Evolutionary conservation across 2,113 vertebrate genomes (phyloP), one percentile per base, ranked within the genome.

Genomic region (Clupea harengus): DNA sequence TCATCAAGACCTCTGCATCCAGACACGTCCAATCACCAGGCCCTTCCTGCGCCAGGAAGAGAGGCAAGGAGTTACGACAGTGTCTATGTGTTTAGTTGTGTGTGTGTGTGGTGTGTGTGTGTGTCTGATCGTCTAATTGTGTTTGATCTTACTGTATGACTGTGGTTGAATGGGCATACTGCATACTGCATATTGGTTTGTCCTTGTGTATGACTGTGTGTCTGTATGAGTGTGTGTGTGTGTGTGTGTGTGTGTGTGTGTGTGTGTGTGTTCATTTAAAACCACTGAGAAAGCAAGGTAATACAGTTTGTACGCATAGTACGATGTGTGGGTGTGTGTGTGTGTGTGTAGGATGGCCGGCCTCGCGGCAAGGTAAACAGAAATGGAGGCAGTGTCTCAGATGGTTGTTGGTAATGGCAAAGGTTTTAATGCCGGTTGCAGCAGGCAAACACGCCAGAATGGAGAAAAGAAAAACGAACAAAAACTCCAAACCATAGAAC

Each of bases 1-100:
- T 98, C 97, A 98, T 99, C 90, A 99, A 91, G 83, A 98, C 97
- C 90, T 99, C 97, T 8, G 97, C 93, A 84, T 99, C 96, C 91
- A 99, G 88, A 0, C 95, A 96, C 81, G 96, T 94, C 98, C 98
- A 99, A 18, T 98, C 96, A 0, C 98, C 98, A 18, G 96, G 96
- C 20, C 98, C 98, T 88, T 99, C 98, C 98, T 99, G 92, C n/a
- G 87, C 50, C 3, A 78, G 44, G 82, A 1, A 49, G 67, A 15
- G 18, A 57, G 1, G 88, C 20, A 72, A 20, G 13, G 39, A 32
- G n/a, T 15, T n/a, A 17, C 2, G 81, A 7, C 7, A 45, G 13
- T 32, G 45, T 3, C 22, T 52, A 2, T 25, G 1, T 45, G 9
- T 44, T 25, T 15, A 13, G 1, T 3, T 60, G 54, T 60, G 54